phyloP scores from a whole-genome alignment of 1,140 invertebrate genomes.

The Argopecten irradians region DNA sequence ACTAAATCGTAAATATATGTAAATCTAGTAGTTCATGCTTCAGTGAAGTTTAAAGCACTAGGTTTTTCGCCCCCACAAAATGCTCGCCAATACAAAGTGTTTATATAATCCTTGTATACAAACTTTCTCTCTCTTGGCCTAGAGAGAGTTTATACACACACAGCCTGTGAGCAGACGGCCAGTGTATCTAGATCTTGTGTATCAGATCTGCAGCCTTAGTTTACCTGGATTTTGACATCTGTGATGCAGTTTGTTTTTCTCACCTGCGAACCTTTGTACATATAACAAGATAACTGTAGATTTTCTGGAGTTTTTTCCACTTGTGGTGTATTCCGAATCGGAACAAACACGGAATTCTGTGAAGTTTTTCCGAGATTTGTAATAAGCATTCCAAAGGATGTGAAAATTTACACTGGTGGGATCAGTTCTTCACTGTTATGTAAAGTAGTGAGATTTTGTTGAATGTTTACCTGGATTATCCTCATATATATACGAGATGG shows the following conservation, averaged over 20 bases:
- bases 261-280: neutral
- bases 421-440: neutral
- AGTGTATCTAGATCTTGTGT: neutral
- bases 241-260: neutral
- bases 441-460: conserved; percentile 1
- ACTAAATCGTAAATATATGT: conserved; percentile 2
- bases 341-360: neutral
- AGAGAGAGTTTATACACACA: neutral
- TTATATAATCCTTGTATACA: conserved; percentile 19
- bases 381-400: neutral
- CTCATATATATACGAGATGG: neutral
- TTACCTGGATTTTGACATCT: conserved; percentile 1
- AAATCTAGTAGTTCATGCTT: neutral
- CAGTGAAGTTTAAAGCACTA: neutral
- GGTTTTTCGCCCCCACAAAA: neutral
- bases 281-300: neutral
- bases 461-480: neutral
- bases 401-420: neutral
- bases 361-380: neutral
- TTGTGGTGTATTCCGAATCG: neutral
- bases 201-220: neutral
- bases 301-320: neutral
- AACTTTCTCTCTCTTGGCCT: neutral
- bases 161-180: neutral
- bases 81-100: neutral